Evolutionary conservation across 2,113 vertebrate species (phyloP).

Genomic region (Myrmophylax atrothorax): DNA sequence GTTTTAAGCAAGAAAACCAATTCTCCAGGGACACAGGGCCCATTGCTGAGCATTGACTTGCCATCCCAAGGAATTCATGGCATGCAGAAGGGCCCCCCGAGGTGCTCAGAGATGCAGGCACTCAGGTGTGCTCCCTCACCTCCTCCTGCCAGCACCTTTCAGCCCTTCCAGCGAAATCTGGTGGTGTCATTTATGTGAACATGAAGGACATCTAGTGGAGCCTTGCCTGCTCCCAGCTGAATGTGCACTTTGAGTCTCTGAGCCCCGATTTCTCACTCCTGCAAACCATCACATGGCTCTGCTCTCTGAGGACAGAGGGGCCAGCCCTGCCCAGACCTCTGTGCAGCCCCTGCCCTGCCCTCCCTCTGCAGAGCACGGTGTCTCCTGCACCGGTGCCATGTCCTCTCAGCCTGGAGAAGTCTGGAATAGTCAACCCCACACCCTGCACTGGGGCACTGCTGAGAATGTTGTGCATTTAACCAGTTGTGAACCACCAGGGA

Average conservation of each 20-base stretch:
- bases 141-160: background rate
- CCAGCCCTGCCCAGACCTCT: background rate
- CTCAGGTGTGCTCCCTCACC: background rate
- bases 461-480: background rate
- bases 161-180: background rate
- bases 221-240: conserved; percentile 42
- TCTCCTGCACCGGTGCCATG: background rate
- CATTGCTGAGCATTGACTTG: background rate
- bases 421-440: background rate
- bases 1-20: background rate
- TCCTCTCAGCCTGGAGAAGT: background rate
- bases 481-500: background rate
- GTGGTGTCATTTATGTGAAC: conserved; percentile 53
- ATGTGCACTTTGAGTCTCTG: background rate
- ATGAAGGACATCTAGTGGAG: conserved; percentile 71
- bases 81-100: background rate
- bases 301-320: background rate
- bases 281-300: background rate
- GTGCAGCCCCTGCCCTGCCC: background rate
- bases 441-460: too few species aligned
- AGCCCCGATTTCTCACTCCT: background rate
- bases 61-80: background rate
- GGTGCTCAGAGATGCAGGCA: accelerated
- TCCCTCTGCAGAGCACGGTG: background rate
- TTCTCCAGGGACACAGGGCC: background rate